phyloP scores from a whole-genome alignment of 2,797 vertebrate species.

The Amblyopsis hoosieri region DNA sequence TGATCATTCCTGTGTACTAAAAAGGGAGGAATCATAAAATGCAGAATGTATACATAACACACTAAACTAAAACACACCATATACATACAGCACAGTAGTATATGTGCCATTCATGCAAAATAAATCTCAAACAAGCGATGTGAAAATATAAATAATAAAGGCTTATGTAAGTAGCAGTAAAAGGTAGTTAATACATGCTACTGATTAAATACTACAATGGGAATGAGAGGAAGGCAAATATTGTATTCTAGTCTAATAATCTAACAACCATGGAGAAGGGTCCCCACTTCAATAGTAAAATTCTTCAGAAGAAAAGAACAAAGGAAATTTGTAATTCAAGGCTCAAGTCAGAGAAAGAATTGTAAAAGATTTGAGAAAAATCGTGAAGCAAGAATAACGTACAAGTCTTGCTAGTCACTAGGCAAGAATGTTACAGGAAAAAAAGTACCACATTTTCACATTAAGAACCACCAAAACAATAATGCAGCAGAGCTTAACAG shows the following conservation, averaged over 20 bases:
- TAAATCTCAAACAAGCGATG: too few species aligned
- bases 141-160: too few species aligned
- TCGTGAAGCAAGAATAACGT: background rate
- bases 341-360: background rate
- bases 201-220: background rate
- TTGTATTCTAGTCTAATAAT: constrained; percentile 7
- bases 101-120: background rate
- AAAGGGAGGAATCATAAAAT: too few species aligned
- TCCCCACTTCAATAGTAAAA: constrained; percentile 48
- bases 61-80: background rate
- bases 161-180: background rate
- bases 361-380: background rate
- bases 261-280: constrained; percentile 80
- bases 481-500: background rate
- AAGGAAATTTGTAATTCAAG: background rate
- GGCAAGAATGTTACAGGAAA: background rate
- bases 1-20: too few species aligned
- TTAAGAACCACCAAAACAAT: background rate
- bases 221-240: constrained; percentile 4
- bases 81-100: background rate
- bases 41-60: too few species aligned
- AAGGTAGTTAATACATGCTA: background rate
- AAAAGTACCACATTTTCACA: background rate
- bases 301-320: constrained; percentile 22
- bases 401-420: background rate